Percentiles rank a stretch among this genome's conserved stretches.
phyloP scores from a whole-genome alignment of 2,113 vertebrate species.

The Chitala chitala region DNA sequence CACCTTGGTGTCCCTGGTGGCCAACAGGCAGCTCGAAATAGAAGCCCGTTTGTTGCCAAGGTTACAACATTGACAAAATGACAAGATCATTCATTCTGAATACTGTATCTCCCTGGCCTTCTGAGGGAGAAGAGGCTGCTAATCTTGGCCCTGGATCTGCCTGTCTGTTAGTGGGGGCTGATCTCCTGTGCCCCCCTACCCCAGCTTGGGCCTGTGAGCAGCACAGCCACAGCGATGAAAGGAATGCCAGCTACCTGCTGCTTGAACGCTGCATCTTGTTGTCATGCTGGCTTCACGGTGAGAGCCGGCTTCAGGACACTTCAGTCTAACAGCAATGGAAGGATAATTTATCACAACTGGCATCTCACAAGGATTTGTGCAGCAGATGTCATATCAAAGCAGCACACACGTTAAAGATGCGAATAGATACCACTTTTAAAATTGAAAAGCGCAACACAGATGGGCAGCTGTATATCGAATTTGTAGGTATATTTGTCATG shows the following conservation, averaged over 20 bases:
- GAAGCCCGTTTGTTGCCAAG: constrained; percentile 73
- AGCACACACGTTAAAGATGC: constrained; percentile 60
- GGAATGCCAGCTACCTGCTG: background rate
- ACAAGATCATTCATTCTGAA: constrained; percentile 72
- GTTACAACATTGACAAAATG: constrained; percentile 78
- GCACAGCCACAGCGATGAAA: background rate
- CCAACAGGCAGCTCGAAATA: constrained; percentile 63
- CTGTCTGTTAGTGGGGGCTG: constrained; percentile 64
- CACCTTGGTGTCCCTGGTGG: constrained; percentile 48
- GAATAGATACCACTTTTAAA: constrained; percentile 37
- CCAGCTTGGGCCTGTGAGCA: background rate
- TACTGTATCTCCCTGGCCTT: constrained; percentile 75
- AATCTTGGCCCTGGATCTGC: constrained; percentile 74
- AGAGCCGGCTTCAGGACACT: constrained; percentile 40
- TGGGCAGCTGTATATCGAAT: constrained; percentile 59
- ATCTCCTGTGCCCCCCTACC: too few species aligned
- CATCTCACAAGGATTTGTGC: constrained; percentile 45
- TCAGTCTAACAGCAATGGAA: constrained; percentile 72
- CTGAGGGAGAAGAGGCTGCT: constrained; percentile 70
- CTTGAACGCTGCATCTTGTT: too few species aligned
- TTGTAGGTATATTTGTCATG: constrained; percentile 68
- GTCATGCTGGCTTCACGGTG: background rate
- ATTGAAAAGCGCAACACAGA: constrained; percentile 42
- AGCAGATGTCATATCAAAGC: constrained; percentile 50
- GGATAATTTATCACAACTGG: constrained; percentile 66